These are phyloP conservation scores for Shinisaurus crocodilurus DNA, from an alignment of 2,113 vertebrate species.

Conservation along the genomic window DNA sequence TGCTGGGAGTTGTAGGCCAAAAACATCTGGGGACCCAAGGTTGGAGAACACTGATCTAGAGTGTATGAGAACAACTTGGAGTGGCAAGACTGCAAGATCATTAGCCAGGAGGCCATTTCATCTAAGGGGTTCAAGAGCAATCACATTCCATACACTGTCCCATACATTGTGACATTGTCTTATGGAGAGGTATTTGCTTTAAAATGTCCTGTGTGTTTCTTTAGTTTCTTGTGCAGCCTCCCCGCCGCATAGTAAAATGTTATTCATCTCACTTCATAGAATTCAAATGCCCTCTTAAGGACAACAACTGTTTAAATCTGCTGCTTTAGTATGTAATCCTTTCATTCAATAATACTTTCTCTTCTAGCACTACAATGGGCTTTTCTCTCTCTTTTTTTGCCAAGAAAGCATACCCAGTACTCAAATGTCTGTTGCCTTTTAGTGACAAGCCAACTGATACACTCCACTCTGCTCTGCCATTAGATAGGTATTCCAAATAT, in stretches of 20 bases:
- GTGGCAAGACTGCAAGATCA: background rate
- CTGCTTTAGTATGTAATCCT: conserved; percentile 62
- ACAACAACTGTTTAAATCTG: conserved; percentile 66
- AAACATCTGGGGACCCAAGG: too few species aligned
- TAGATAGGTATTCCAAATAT: conserved; percentile 71
- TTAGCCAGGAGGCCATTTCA: background rate
- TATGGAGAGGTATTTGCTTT: background rate
- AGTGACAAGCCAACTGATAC: conserved; percentile 63
- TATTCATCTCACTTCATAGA: conserved; percentile 25
- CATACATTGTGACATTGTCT: accelerated
- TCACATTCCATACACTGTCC: accelerated
- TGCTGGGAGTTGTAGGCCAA: too few species aligned
- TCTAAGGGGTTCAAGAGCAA: background rate
- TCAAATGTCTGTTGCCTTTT: conserved; percentile 58
- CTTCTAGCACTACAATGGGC: conserved; percentile 35
- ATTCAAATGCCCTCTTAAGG: conserved; percentile 17
- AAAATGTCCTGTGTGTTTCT: background rate
- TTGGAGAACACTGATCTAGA: too few species aligned
- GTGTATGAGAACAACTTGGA: background rate
- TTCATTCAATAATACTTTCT: conserved; percentile 59
- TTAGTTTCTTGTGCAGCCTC: background rate
- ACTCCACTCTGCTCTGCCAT: conserved; percentile 53
- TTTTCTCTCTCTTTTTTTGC: conserved; percentile 52
- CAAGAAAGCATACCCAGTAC: conserved; percentile 60
- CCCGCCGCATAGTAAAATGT: background rate